Base-by-base conservation (phyloP, 2,888 invertebrate species). In the Orthosia gracilis region DNA sequence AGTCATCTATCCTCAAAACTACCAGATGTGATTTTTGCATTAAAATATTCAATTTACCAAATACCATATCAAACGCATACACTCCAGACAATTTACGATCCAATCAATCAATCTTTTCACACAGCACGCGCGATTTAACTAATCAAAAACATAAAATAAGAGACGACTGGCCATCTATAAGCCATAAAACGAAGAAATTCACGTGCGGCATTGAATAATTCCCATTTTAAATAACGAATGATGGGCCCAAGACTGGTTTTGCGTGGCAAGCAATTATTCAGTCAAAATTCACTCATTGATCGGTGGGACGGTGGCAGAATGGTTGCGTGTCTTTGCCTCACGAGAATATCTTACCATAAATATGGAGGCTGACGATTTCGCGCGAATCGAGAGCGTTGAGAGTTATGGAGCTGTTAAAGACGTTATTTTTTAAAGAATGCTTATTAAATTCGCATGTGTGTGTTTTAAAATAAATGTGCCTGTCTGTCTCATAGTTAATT, bases 221-320 rank as follows among this genome's bases (percentile, higher is more conserved):
- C 75, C 67, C 49, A 74, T 77, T 85, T 71, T 63, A 75, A 82
- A 84, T 67, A 76, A 76, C 75, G 75, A 82, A 74, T 71, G 65
- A 76, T 82, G 73, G 62, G 58, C 54, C 52, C 58, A 58, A 73
- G 73, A 87, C 85, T 78, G 78, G 87, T 78, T 86, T 79, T 65
- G 58, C 73, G 71, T 84, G 64, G 80, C 73, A 18, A 76, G 61
- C 81, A 83, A 87, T 87, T 83, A 87, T 78, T 78, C 78, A 85
- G 87, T 87, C 87, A 83, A 83, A 85, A 87, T 83, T 80, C 68
- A 77, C 72, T 85, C 74, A 82, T 78, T 85, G 85, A 85, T 85
- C 78, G 73, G 73, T 78, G 74, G 68, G 68, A 75, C 80, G 76
- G 78, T 81, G 85, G 85, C 85, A 73, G 74, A 85, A 87, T 73